Evolutionary conservation across 2,888 invertebrate genomes (phyloP), one percentile per base, ranked within the genome.

Genomic region (Epistrophe grossulariae): DNA sequence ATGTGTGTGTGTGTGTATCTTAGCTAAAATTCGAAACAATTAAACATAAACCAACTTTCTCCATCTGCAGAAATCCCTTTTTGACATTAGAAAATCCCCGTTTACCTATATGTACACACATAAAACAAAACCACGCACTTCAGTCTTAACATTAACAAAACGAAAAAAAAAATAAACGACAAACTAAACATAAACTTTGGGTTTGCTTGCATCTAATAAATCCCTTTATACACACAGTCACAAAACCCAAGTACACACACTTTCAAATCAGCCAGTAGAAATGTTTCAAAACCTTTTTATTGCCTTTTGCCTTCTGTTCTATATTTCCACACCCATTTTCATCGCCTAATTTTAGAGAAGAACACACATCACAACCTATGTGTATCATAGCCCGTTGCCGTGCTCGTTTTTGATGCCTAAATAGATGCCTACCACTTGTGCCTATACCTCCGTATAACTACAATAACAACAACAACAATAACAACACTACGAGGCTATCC

Each of bases 281-380:
- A 82, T 85, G 50, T 70, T 82, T 82, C 59, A 78, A 79, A 82
- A 70, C 70, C 70, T 78, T 74, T 85, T 85, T 81, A 85, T 85
- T 85, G 78, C 84, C 74, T 77, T 76, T 64, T 77, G 84, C 81
- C 85, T 81, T 70, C 68, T 85, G 85, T 71, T 85, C 85, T 85
- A 85, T 85, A 82, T 79, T 70, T 85, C 82, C 85, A 85, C 85
- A 82, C 85, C 85, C 85, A 85, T 85, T 82, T 85, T 85, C 74
- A 82, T 85, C 74, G 85, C 85, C 85, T 85, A 85, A 85, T 82
- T 70, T 85, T 85, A 85, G 82, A 85, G 82, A 78, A 59, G 70
- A 78, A 74, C 85, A 81, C 85, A 85, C 70, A 85, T 84, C 77
- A 77, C 55, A 55, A 35, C 77, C 55, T 55, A 83, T 60, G 66